Evolutionary conservation across 2,113 vertebrate genomes (phyloP).

Genomic region (Argyrosomus japonicus): DNA sequence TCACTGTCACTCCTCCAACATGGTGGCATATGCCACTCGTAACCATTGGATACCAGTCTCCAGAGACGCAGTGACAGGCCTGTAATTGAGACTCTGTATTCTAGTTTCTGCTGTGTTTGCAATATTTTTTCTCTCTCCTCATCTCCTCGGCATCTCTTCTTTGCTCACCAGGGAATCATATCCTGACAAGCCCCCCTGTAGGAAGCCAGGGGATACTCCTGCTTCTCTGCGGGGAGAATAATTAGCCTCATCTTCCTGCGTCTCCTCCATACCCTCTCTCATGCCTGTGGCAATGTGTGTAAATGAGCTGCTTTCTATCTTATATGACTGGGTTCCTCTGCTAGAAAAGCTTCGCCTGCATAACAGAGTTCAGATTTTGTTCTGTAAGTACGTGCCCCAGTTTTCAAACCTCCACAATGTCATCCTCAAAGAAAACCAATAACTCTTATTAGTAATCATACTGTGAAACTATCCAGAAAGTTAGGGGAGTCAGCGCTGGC

Average conservation of each 20-base stretch:
- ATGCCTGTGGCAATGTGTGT: slow-evolving; percentile 61
- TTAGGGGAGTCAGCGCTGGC: neutral
- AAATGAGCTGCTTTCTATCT: slow-evolving; percentile 41
- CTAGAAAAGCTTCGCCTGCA: slow-evolving; percentile 31
- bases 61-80: neutral
- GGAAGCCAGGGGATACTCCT: slow-evolving; percentile 28
- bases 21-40: neutral
- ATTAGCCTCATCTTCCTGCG: slow-evolving; percentile 59
- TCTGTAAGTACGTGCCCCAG: neutral
- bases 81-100: slow-evolving; percentile 20
- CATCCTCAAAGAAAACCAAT: slow-evolving; percentile 48
- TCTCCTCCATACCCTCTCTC: slow-evolving; percentile 21
- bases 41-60: slow-evolving; percentile 3
- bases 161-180: slow-evolving; percentile 31
- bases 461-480: slow-evolving; percentile 2
- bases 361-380: slow-evolving; percentile 44
- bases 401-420: slow-evolving; percentile 54
- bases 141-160: slow-evolving; percentile 19
- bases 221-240: slow-evolving; percentile 53
- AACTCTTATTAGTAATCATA: slow-evolving; percentile 15
- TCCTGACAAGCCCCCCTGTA: slow-evolving; percentile 41
- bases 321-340: slow-evolving; percentile 25
- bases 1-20: neutral
- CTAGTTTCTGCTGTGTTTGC: slow-evolving; percentile 23
- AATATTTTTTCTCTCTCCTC: neutral